These are phyloP conservation scores for Caenorhabditis imperialis DNA, from an alignment of 2,888 invertebrate genomes.

Conservation along the genomic window DNA sequence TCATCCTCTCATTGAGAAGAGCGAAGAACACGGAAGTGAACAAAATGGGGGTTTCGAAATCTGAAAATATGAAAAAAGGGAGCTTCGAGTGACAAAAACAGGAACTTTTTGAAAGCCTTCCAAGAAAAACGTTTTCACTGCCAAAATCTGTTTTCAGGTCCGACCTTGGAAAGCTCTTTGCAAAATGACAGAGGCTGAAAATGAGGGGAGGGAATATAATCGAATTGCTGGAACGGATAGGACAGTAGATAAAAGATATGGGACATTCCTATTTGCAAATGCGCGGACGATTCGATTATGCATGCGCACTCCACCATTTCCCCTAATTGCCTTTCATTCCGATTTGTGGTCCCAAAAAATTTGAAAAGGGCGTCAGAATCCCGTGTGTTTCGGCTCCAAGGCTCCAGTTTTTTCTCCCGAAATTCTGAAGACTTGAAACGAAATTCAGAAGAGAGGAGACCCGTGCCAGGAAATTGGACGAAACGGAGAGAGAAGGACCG, in stretches of 20 bases:
- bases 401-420: neutral
- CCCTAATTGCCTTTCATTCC: slow-evolving; percentile 35
- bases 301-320: slow-evolving; percentile 46
- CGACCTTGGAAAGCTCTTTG: slow-evolving; percentile 27
- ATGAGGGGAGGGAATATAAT: slow-evolving; percentile 22
- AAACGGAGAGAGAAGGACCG: neutral
- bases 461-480: slow-evolving; percentile 1
- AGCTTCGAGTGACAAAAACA: slow-evolving; percentile 7
- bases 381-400: neutral
- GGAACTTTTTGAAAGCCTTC: too few species aligned
- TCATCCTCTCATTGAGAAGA: too few species aligned
- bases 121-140: too few species aligned
- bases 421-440: slow-evolving; percentile 1
- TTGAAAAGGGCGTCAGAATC: too few species aligned
- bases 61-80: too few species aligned
- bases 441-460: slow-evolving; percentile 4
- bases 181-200: slow-evolving; percentile 3
- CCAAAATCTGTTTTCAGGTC: too few species aligned
- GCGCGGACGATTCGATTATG: slow-evolving; percentile 41
- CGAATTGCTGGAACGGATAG: slow-evolving; percentile 25
- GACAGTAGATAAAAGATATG: slow-evolving; percentile 1
- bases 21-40: too few species aligned
- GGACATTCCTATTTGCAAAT: slow-evolving; percentile 11
- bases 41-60: too few species aligned
- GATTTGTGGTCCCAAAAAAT: slow-evolving; percentile 46